Evolutionary conservation across 2,888 invertebrate species (phyloP), one percentile per base, ranked within the genome.

Genomic region (Agonopterix alstromeriana): DNA sequence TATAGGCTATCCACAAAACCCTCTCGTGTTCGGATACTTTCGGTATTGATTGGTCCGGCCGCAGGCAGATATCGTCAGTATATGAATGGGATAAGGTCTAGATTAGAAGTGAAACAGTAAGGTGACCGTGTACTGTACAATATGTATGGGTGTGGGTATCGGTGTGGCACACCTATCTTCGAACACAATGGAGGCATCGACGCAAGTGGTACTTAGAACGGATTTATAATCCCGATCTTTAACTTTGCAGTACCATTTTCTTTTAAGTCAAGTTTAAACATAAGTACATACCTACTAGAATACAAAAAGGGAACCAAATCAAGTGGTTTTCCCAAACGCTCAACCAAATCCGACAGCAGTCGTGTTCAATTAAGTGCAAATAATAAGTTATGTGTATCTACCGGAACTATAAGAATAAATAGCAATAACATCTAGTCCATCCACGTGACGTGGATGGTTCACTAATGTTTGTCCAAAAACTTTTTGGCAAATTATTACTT

Each of bases 151-250:
- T 57, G 60, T 55, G 60, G 60, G 55, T 53, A 52, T 38, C 10
- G 5, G 27, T 56, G 54, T 54, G 58, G 53, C 60, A 52, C 57
- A 56, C 61, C 58, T 60, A 67, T 65, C 65, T 65, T 59, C 56
- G 50, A 50, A 57, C 60, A 75, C 69, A 77, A 76, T 67, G 57
- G 64, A 59, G 50, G 65, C 57, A 61, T 65, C 63, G 64, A 61
- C 57, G 58, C 63, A 55, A 67, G 65, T 67, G 62, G 65, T 62
- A 65, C 67, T 73, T 64, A 65, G 53, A 45, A 27, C 49, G 57
- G 63, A 73, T 72, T 70, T 73, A 73, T 70, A 63, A 62, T 58
- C 54, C 53, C 54, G 56, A 55, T 55, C 53, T 59, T 54, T 57
- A 56, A 50, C 51, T 55, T 45, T 42, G 45, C 45, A 27, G 36